These are phyloP conservation scores for Hydractinia echinata DNA, from an alignment of 30 jellyfish, hydroid and myxozoan species.

Conservation along the genomic window DNA sequence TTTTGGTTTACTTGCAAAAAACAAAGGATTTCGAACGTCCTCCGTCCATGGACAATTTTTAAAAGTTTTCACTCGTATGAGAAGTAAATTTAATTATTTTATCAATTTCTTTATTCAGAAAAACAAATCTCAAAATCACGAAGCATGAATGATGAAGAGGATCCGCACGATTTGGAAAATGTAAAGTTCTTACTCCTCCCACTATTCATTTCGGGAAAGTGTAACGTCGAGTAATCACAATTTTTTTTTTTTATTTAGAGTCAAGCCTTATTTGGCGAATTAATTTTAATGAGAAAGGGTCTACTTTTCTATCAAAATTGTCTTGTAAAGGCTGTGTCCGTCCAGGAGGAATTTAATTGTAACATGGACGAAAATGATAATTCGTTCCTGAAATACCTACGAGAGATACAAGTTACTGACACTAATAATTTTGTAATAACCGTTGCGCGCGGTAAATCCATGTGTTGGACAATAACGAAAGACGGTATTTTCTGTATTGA, in stretches of 20 bases:
- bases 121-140: background rate
- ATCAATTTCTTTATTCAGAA: background rate
- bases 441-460: background rate
- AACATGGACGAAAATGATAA: background rate
- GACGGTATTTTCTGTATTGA: background rate
- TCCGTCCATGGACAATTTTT: no score
- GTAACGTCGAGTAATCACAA: background rate
- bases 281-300: background rate
- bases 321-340: background rate
- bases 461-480: background rate
- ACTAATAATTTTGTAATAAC: background rate
- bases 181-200: background rate
- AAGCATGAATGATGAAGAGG: background rate
- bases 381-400: background rate
- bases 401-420: conserved; percentile 2
- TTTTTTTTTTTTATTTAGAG: background rate
- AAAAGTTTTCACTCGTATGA: no score
- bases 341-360: background rate
- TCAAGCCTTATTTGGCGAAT: background rate
- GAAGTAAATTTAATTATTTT: background rate
- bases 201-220: background rate
- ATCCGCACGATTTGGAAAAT: background rate
- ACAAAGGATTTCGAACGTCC: no score
- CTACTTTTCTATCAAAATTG: background rate
- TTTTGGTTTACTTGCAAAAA: no score